phyloP scores from a whole-genome alignment of 1,140 invertebrate genomes.

The Pseudachorutes palmiensis region DNA sequence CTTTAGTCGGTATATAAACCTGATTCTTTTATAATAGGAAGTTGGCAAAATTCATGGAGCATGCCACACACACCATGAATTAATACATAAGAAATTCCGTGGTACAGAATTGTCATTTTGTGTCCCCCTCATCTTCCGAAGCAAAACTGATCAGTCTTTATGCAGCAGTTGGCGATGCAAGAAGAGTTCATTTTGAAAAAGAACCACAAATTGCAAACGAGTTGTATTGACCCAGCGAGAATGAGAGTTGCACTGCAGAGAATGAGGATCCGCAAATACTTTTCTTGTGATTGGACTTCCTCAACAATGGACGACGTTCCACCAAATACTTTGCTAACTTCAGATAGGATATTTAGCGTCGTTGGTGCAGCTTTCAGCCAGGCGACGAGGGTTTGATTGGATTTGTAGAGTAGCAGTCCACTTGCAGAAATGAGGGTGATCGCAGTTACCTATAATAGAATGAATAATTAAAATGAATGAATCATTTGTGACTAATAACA shows the following conservation, averaged over 20 bases:
- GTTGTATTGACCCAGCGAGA: conserved; percentile 17
- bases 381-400: conserved; percentile 16
- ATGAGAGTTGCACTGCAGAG: conserved; percentile 24
- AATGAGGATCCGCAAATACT: conserved; percentile 27
- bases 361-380: conserved; percentile 22
- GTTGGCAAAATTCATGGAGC: no score
- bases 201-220: conserved; percentile 28
- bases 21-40: no score
- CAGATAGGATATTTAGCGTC: conserved; percentile 14
- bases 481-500: no score
- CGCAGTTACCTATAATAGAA: conserved; percentile 19
- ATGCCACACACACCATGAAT: no score
- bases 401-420: conserved; percentile 20
- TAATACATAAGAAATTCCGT: no score
- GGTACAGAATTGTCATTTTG: no score
- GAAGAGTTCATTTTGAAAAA: conserved; percentile 26
- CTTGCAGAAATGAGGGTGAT: conserved; percentile 20
- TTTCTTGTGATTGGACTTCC: conserved; percentile 27
- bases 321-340: conserved; percentile 21
- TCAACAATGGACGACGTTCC: conserved; percentile 23
- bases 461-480: conserved; percentile 9
- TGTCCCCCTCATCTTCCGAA: conserved; percentile 17
- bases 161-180: conserved; percentile 16
- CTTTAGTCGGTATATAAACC: no score
- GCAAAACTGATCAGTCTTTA: conserved; percentile 23